phyloP scores from a whole-genome alignment of 2,888 invertebrate species.

The Galeruca laticollis region DNA sequence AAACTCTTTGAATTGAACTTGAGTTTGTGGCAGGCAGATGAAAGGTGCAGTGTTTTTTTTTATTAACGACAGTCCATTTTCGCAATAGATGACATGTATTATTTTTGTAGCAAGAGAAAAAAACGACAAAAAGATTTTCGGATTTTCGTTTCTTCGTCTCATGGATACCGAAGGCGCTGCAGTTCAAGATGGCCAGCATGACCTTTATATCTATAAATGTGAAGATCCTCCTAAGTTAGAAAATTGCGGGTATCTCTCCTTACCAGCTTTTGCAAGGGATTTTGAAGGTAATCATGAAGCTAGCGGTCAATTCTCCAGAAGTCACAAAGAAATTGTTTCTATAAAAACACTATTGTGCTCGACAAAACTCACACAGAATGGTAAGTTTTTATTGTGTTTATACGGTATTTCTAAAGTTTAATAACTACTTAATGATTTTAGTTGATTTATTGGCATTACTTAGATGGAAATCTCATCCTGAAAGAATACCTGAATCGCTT shows the following conservation, averaged over 20 bases:
- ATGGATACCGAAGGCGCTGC: conserved; percentile 95
- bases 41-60: too few relatives aligned
- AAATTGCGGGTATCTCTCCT: conserved; percentile 74
- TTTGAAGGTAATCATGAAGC: conserved; percentile 72
- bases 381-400: conserved; percentile 65
- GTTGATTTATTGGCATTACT: conserved; percentile 89
- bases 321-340: conserved; percentile 86
- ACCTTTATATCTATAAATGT: conserved; percentile 93
- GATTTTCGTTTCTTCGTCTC: conserved; percentile 89
- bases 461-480: conserved; percentile 92
- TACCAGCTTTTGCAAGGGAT: conserved; percentile 76
- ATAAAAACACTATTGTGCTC: conserved; percentile 90
- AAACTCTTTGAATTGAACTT: too few relatives aligned
- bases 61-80: too few relatives aligned
- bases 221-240: conserved; percentile 82
- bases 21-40: too few relatives aligned
- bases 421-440: conserved; percentile 61
- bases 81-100: too few relatives aligned
- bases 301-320: conserved; percentile 76
- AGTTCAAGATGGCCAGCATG: conserved; percentile 87
- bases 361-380: conserved; percentile 96
- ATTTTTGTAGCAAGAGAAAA: conserved; percentile 81
- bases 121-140: conserved; percentile 90
- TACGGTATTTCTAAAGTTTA: not conserved
- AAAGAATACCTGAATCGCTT: conserved; percentile 87